Conservation (phyloP, 1,140 invertebrate species). For the Probaryconus sp. region DNA sequence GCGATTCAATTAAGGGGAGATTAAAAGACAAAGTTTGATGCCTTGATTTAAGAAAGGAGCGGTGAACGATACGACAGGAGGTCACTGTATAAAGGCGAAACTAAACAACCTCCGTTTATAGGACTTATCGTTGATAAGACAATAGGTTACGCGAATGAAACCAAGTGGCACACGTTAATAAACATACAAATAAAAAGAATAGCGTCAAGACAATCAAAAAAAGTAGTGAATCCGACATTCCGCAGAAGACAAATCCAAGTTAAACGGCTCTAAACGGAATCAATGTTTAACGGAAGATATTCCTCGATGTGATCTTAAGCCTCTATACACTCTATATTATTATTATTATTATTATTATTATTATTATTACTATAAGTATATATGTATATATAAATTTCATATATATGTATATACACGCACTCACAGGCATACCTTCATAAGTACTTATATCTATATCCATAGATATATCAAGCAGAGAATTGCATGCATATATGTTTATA, state of each 20-base stretch:
- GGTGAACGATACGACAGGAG: slow-evolving; percentile 29
- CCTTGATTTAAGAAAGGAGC: slow-evolving; percentile 32
- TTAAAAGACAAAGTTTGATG: slow-evolving; percentile 4
- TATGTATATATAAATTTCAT: too few relatives aligned
- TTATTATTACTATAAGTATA: too few relatives aligned
- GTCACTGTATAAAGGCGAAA: slow-evolving; percentile 14
- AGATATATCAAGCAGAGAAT: slow-evolving; percentile 21
- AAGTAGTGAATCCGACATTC: slow-evolving; percentile 60
- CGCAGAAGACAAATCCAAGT: slow-evolving; percentile 7
- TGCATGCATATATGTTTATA: slow-evolving; percentile 55
- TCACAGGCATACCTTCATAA: slow-evolving; percentile 25
- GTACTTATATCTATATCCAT: slow-evolving; percentile 41
- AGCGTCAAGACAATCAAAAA: slow-evolving; percentile 75
- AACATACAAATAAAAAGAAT: slow-evolving; percentile 71
- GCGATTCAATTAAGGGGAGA: slow-evolving; percentile 19
- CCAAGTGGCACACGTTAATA: slow-evolving; percentile 36
- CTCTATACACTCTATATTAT: slow-evolving; percentile 49
- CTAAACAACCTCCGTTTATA: not conserved
- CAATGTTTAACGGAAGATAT: slow-evolving; percentile 3
- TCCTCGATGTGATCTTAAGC: slow-evolving; percentile 64
- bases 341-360: too few relatives aligned
- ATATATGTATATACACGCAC: slow-evolving; percentile 25
- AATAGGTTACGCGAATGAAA: slow-evolving; percentile 25
- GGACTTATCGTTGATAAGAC: slow-evolving; percentile 22
- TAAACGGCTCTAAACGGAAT: not conserved